Conservation (phyloP, 2,888 invertebrate genomes). For the Drosophila cognata region DNA sequence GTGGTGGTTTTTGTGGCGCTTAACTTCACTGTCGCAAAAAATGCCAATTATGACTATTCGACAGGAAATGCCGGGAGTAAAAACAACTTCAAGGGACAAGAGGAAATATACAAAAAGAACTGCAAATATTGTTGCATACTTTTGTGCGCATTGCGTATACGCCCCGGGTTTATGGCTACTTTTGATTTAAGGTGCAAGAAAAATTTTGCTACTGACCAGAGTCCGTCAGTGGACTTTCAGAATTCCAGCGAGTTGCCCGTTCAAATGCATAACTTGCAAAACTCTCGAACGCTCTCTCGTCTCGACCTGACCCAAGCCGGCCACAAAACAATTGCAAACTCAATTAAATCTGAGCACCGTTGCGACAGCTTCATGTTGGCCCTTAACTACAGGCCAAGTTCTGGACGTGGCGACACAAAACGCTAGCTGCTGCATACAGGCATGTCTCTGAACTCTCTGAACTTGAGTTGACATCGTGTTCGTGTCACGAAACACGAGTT, state of each 20-base stretch:
- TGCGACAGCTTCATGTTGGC: constrained; percentile 54
- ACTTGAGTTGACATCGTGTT: not conserved
- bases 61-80: constrained; percentile 46
- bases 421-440: not conserved
- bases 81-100: constrained; percentile 27
- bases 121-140: constrained; percentile 46
- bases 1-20: constrained; percentile 33
- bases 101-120: not conserved
- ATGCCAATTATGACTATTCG: constrained; percentile 71
- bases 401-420: constrained; percentile 33
- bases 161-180: constrained; percentile 21
- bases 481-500: constrained; percentile 1
- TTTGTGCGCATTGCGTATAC: constrained; percentile 59
- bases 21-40: constrained; percentile 61
- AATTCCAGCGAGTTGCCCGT: constrained; percentile 45
- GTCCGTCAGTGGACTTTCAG: constrained; percentile 35
- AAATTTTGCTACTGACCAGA: constrained; percentile 41
- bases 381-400: constrained; percentile 66
- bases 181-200: constrained; percentile 53
- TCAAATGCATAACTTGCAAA: constrained; percentile 57
- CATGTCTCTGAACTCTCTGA: constrained; percentile 3
- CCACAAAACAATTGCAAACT: constrained; percentile 80
- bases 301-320: constrained; percentile 27
- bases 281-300: constrained; percentile 32
- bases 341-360: constrained; percentile 78